Evolutionary conservation across 2,113 vertebrate genomes (phyloP).

Genomic region (Heterotilapia buettikoferi): DNA sequence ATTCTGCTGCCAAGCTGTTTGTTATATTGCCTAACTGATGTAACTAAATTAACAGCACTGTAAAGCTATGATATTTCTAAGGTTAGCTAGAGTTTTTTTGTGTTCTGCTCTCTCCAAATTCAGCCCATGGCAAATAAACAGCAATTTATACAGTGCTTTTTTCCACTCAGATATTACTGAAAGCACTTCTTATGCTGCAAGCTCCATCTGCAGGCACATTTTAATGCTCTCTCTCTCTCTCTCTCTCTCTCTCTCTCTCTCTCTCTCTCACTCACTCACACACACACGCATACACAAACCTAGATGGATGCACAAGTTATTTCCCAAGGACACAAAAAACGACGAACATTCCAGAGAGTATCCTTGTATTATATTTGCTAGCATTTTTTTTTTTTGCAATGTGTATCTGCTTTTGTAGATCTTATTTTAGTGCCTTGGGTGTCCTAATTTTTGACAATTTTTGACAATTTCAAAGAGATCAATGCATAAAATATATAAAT

Average conservation of each 20-base stretch:
- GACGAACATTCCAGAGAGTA: accelerated
- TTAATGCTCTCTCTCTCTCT: background rate
- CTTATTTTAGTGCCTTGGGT: background rate
- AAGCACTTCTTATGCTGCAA: background rate
- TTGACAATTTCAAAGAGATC: background rate
- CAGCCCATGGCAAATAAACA: background rate
- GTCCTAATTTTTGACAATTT: background rate
- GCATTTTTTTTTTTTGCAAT: background rate
- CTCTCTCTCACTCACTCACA: too few relatives aligned
- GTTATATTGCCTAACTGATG: background rate
- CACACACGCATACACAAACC: background rate
- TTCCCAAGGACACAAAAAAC: background rate
- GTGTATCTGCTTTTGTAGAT: background rate
- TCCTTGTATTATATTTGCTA: background rate
- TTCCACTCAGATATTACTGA: background rate
- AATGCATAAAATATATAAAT: background rate
- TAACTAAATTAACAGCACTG: background rate
- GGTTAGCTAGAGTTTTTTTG: background rate
- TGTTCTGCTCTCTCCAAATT: background rate
- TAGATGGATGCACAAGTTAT: background rate
- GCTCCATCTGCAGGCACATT: background rate
- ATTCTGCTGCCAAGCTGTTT: background rate
- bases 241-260: background rate
- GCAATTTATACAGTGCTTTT: background rate
- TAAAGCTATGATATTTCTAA: background rate